phyloP scores from a whole-genome alignment of 2,113 vertebrate genomes.

The Alosa alosa region DNA sequence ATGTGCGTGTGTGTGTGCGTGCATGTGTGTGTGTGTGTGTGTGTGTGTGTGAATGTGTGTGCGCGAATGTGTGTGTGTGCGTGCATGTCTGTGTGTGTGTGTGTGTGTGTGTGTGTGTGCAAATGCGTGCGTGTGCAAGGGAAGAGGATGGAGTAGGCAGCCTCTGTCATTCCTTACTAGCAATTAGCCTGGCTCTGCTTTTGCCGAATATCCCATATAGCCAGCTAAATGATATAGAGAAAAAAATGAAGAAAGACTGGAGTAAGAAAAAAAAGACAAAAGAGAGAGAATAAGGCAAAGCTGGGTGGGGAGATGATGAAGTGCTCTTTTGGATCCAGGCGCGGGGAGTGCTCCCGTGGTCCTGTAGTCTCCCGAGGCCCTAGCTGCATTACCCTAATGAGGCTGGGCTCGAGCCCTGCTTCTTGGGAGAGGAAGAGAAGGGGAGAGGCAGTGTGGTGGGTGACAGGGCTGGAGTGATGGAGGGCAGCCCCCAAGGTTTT shows the following conservation, averaged over 20 bases:
- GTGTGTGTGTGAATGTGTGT: too few species aligned
- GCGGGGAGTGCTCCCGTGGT: conserved; percentile 61
- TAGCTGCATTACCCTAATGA: conserved; percentile 72
- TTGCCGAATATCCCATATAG: conserved; percentile 30
- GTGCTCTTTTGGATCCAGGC: conserved; percentile 62
- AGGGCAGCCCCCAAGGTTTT: conserved; percentile 47
- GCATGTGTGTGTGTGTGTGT: background rate
- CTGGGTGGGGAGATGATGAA: conserved; percentile 55
- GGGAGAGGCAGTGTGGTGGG: background rate
- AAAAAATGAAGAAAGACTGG: background rate
- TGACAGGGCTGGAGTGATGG: background rate
- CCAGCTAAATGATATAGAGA: background rate
- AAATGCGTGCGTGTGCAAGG: background rate
- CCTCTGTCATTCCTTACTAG: conserved; percentile 41
- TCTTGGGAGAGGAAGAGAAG: conserved; percentile 40
- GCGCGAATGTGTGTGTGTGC: too few species aligned
- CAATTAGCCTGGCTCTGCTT: conserved; percentile 47
- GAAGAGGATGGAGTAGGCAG: conserved; percentile 16
- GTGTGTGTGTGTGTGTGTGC: background rate
- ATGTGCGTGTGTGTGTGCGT: background rate
- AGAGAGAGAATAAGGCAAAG: background rate
- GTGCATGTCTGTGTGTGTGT: background rate
- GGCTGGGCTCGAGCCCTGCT: conserved; percentile 54
- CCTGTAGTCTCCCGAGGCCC: conserved; percentile 64
- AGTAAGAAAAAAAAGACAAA: background rate